Percentiles rank a stretch among this genome's conserved stretches.
Evolutionary conservation across 2,888 invertebrate species (phyloP).

Genomic region (Callimorpha dominula): DNA sequence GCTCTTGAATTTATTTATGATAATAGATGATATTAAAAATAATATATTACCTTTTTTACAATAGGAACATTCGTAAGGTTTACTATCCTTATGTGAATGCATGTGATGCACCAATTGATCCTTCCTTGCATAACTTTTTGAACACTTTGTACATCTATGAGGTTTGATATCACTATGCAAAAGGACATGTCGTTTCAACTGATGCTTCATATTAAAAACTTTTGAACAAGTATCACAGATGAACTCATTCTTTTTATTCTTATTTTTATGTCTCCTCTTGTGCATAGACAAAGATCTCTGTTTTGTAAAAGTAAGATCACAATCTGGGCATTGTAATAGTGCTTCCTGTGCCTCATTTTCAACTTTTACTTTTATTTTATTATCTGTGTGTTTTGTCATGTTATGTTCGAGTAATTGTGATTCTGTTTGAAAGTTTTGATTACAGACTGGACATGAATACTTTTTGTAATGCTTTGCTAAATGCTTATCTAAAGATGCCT

Average conservation of each 20-base stretch:
- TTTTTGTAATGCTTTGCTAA: constrained; percentile 60
- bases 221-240: constrained; percentile 83
- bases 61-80: constrained; percentile 86
- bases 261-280: constrained; percentile 66
- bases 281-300: constrained; percentile 80
- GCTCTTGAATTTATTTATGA: too few relatives aligned
- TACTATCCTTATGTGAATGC: constrained; percentile 86
- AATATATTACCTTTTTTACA: constrained; percentile 85
- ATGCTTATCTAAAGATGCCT: constrained; percentile 69
- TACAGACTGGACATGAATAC: constrained; percentile 52
- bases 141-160: constrained; percentile 85
- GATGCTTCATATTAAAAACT: constrained; percentile 70
- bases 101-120: constrained; percentile 87
- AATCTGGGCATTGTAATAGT: constrained; percentile 79
- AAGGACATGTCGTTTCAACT: constrained; percentile 82
- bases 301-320: constrained; percentile 83
- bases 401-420: constrained; percentile 50
- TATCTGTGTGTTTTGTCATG: constrained; percentile 36
- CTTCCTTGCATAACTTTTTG: constrained; percentile 85
- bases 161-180: constrained; percentile 84
- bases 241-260: constrained; percentile 62
- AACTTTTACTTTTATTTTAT: constrained; percentile 52
- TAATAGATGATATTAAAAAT: neutral
- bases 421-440: constrained; percentile 48
- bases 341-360: constrained; percentile 50